phyloP scores from a whole-genome alignment of 1,140 invertebrate genomes.

The Pseudobourletiella spinata region DNA sequence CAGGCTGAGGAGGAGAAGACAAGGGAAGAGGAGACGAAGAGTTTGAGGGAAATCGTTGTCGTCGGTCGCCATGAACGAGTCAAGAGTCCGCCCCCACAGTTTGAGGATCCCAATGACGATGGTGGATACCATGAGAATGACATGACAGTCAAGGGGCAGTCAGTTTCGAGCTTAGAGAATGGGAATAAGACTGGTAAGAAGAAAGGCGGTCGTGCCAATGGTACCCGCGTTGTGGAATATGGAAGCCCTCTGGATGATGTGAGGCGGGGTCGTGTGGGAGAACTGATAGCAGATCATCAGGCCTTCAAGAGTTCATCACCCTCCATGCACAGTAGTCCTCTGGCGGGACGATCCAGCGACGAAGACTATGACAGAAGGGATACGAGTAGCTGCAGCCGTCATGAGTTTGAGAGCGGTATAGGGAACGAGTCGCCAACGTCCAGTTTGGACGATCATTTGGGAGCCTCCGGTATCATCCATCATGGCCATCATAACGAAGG shows the following conservation, averaged over 20 bases:
- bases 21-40: neutral
- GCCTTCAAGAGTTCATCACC: no score
- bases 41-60: neutral
- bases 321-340: neutral
- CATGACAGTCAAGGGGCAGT: neutral
- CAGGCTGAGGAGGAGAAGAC: neutral
- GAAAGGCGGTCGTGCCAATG: neutral
- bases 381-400: neutral
- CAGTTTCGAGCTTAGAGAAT: neutral
- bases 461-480: neutral
- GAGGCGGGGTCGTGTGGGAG: neutral
- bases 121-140: neutral
- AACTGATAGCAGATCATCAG: neutral
- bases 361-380: neutral
- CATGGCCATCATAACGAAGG: neutral
- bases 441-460: constrained; percentile 4
- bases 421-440: neutral
- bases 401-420: constrained; percentile 3
- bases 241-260: no score
- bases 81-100: neutral
- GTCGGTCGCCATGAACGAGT: neutral
- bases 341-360: neutral
- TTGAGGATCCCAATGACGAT: neutral
- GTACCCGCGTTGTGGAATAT: neutral
- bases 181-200: neutral